Conservation (phyloP, 2,888 invertebrate genomes). For the Lepidochrysops patricia region DNA sequence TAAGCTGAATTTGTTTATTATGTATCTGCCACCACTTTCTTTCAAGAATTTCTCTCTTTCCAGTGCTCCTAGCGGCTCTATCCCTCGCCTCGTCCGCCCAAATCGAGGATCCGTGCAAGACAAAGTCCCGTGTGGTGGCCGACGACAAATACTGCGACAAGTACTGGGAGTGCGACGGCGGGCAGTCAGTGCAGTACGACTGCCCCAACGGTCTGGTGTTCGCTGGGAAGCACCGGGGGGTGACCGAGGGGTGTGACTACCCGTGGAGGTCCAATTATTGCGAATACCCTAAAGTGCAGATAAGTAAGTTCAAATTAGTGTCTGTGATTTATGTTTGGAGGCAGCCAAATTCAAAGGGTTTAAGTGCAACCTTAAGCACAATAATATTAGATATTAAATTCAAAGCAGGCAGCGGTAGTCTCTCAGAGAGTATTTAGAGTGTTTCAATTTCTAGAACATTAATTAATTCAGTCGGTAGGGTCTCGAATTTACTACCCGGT, state of each 20-base stretch:
- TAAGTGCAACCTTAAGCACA: no score
- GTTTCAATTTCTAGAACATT: neutral
- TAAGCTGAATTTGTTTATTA: no score
- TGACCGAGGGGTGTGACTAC: constrained; percentile 92
- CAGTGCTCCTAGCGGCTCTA: constrained; percentile 43
- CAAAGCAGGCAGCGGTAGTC: no score
- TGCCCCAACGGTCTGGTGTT: constrained; percentile 93
- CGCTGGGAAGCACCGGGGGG: constrained; percentile 90
- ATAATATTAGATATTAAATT: no score
- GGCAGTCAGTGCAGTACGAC: constrained; percentile 88
- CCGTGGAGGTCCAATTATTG: constrained; percentile 93
- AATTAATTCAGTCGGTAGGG: no score
- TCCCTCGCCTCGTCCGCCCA: constrained; percentile 45
- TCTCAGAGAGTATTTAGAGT: no score
- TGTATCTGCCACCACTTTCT: neutral
- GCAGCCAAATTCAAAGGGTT: no score
- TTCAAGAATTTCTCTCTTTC: constrained; percentile 23
- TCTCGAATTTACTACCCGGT: no score
- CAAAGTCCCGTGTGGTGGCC: constrained; percentile 82
- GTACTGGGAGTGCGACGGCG: constrained; percentile 91
- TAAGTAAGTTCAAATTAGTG: constrained; percentile 85
- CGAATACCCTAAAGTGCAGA: constrained; percentile 76
- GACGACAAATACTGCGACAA: constrained; percentile 86
- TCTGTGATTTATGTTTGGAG: no score
- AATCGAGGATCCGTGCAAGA: constrained; percentile 87